phyloP scores from a whole-genome alignment of 2,888 invertebrate genomes.

The Drosophila macrospina region DNA sequence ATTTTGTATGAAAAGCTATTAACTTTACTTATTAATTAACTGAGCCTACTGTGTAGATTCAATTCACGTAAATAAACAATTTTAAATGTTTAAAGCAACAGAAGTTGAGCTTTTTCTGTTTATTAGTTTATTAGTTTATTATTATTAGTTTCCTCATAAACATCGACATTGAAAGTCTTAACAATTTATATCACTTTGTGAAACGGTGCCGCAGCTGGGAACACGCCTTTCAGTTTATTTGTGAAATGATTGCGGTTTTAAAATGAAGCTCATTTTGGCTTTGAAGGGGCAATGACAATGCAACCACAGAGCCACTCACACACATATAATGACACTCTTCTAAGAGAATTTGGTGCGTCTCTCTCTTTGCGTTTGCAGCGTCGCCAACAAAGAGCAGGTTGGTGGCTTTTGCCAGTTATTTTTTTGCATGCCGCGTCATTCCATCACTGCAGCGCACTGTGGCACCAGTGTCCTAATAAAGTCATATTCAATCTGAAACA shows the following conservation, averaged over 20 bases:
- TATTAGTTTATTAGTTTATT: too few species aligned
- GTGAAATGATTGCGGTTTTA: not conserved
- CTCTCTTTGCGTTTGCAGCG: slow-evolving; percentile 43
- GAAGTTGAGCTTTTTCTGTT: too few species aligned
- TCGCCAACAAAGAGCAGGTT: slow-evolving; percentile 33
- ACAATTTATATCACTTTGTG: too few species aligned
- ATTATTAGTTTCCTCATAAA: too few species aligned
- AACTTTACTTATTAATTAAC: too few species aligned
- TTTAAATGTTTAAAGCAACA: too few species aligned
- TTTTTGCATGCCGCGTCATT: slow-evolving; percentile 45
- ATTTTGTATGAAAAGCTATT: too few species aligned
- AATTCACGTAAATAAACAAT: too few species aligned
- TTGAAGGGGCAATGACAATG: slow-evolving; percentile 31
- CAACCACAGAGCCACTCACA: slow-evolving; percentile 15
- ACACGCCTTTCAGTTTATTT: not conserved
- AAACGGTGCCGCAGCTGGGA: not conserved
- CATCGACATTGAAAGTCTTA: too few species aligned
- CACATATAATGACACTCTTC: not conserved
- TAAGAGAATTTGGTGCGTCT: slow-evolving; percentile 20
- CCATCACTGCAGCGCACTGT: slow-evolving; percentile 48
- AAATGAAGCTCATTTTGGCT: slow-evolving; percentile 1
- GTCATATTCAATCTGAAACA: not conserved
- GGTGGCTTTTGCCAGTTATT: not conserved
- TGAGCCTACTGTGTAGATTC: too few species aligned
- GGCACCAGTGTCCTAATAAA: not conserved